Base-by-base conservation (phyloP, 2,888 invertebrate genomes). In the Drosophila anomalata region DNA sequence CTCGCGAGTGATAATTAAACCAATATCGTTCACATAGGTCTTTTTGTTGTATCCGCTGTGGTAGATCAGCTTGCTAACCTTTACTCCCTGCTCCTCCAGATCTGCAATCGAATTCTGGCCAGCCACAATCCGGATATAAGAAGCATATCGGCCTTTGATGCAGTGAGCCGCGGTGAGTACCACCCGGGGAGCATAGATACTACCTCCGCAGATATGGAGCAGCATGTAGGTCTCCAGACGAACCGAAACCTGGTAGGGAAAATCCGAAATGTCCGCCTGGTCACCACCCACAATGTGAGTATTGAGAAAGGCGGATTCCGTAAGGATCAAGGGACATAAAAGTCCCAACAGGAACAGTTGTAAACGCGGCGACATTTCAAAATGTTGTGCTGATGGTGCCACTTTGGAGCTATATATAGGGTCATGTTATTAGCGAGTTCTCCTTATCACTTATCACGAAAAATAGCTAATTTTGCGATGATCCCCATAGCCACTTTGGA, bases 1-100 rank as follows among this genome's bases (percentile, higher is more conserved):
- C 3, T 88, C 91, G 0, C 91, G 71, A 2, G 94, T 90, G 89
- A 93, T 93, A 9, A 94, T 86, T 1, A 94, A 74, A 0, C 94
- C 94, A 4, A 94, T 90, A 60, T 94, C 94, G 71, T 92, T 93
- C 60, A 94, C 93, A 91, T 93, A 93, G 0, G 89, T 84, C 44
- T 80, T 84, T 51, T 89, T 82, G 39, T 79, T 84, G 55, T 86
- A 90, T 31, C 78, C 81, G 5, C 26, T 60, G 67, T 88, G 87
- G 33, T 58, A 65, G 11, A 89, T 88, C 46, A 89, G 50, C 47
- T 82, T 89, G 29, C 54, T 75, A 7, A 83, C 87, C 52, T 66
- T 76, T 0, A 87, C 69, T 1, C 88, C 87, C 72, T 71, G 63
- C 44, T 89, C 80, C 0, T 79, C 73, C 26, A 76, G 66, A 60